Evolutionary conservation across 1,140 invertebrate genomes (phyloP), one percentile per base, ranked within the genome.

Genomic region (Zaprionus inermis): DNA sequence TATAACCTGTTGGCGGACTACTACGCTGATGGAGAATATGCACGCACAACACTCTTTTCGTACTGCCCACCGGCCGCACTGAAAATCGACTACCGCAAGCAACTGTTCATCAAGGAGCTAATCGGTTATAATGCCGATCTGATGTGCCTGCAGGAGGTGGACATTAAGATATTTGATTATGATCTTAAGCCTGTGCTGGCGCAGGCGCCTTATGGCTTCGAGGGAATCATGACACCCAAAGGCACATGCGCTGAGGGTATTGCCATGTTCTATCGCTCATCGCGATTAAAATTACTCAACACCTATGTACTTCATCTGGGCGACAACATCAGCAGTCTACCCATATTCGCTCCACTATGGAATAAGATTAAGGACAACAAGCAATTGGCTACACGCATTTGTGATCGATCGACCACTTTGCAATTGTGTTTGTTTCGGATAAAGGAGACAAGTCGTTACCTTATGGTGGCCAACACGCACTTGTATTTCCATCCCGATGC

Each of bases 71-170:
- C 94, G 9, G 95, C 97, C 93, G 96, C 95, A 28, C 93, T 98
- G 18, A 93, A 94, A 22, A 96, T 97, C 65, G 96, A 97, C 76
- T 99, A 98, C 86, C 94, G 98, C 85, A 97, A 97, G 86, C 95
- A 96, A 81, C 93, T 98, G 10, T 94, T 98, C 75, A 75, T 97
- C 0, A 97, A 97, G 91, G 97, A 98, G 93, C 92, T 98, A 36
- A 79, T 95, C 95, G 97, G 97, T 16, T 99, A 98, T 81, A 97
- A 98, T 93, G 94, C 95, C 32, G 98, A 99, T 93, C 93, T 99
- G 51, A 94, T 98, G 38, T 98, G 97, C 85, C 93, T 99, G 12
- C 98, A 99, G 95, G 98, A 99, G 94, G 97, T 98, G 0, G 98
- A 98, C 92, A 90, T 79, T 11, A 97, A 96, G 93, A 93, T 98